A percentile compares a stretch with the other conserved stretches of the same genome.
These are phyloP conservation scores for Cryptomyrus ogoouensis DNA, from an alignment of 2,113 vertebrate genomes.

Conservation along the genomic window DNA sequence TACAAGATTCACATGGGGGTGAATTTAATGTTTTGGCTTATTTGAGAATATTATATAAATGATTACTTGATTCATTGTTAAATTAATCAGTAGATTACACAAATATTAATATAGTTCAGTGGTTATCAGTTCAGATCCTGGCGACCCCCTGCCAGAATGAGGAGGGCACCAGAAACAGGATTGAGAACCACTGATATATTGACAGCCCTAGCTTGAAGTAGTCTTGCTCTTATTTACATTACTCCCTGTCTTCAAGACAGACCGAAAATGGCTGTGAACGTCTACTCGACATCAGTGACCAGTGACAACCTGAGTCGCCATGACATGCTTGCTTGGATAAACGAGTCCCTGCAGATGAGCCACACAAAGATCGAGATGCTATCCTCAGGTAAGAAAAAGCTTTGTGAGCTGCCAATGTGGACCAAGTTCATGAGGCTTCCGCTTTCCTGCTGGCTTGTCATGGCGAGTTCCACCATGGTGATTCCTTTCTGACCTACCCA, in stretches of 20 bases:
- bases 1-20: neutral
- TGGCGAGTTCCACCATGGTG: neutral
- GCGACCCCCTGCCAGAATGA: no score
- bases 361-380: conserved; percentile 74
- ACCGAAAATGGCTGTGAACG: conserved; percentile 77
- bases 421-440: neutral
- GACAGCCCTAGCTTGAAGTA: neutral
- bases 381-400: conserved; percentile 65
- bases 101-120: no score
- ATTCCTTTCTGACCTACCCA: neutral
- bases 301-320: conserved; percentile 77
- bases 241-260: neutral
- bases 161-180: no score
- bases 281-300: conserved; percentile 77
- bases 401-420: neutral
- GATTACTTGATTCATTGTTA: neutral
- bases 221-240: neutral
- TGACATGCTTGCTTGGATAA: conserved; percentile 81
- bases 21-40: neutral
- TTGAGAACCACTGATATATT: neutral
- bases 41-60: neutral
- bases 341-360: conserved; percentile 70
- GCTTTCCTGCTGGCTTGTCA: neutral
- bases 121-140: no score
- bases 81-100: neutral